Evolutionary conservation across 1,140 invertebrate genomes (phyloP).

Genomic region (Cyphomyrmex costatus): DNA sequence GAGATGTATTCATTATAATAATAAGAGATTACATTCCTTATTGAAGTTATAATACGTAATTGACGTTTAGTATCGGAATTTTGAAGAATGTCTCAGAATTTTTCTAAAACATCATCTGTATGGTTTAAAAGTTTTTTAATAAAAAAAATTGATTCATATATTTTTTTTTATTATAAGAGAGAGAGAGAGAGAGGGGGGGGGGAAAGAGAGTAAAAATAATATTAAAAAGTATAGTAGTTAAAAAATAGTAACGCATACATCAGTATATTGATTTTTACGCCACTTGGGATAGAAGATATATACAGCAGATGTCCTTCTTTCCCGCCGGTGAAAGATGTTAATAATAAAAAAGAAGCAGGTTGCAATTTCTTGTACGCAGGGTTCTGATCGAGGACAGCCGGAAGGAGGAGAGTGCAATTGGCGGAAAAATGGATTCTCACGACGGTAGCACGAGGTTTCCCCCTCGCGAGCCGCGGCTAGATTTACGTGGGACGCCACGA

Average conservation of each 20-base stretch:
- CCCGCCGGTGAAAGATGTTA: too few relatives aligned
- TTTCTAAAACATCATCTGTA: not conserved
- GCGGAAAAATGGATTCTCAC: slow-evolving; percentile 71
- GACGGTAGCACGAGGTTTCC: slow-evolving; percentile 41
- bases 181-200: too few relatives aligned
- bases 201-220: too few relatives aligned
- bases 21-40: slow-evolving; percentile 14
- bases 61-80: not conserved
- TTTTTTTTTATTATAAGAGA: not conserved
- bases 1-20: not conserved
- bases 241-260: not conserved
- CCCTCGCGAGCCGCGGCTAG: slow-evolving; percentile 62
- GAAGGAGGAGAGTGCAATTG: slow-evolving; percentile 49
- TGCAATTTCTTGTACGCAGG: slow-evolving; percentile 32
- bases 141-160: not conserved
- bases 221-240: too few relatives aligned
- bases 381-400: slow-evolving; percentile 40
- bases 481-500: slow-evolving; percentile 73
- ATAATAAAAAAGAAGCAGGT: not conserved
- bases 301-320: not conserved
- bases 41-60: not conserved
- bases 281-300: not conserved
- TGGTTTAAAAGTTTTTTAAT: not conserved
- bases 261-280: not conserved
- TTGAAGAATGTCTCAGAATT: not conserved